Evolutionary conservation across 92 coral and sea anemone genomes (phyloP), one percentile per base, ranked within the genome.

Genomic region (Nematostella vectensis): DNA sequence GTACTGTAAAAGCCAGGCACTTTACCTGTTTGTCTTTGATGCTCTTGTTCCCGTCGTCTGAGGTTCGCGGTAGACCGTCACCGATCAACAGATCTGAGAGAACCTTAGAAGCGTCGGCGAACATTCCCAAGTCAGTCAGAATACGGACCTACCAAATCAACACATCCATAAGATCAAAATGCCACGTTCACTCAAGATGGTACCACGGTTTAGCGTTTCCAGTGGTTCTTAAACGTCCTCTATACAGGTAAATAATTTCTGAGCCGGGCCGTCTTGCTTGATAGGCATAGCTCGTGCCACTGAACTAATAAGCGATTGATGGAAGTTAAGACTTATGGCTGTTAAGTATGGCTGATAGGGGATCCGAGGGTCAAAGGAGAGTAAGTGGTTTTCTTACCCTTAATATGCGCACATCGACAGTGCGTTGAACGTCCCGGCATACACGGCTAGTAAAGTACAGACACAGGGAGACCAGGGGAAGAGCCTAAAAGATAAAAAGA

Each of bases 381-480:
- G n/a, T n/a, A n/a, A n/a, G n/a, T n/a, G n/a, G n/a, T n/a, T n/a
- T 13, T 1, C 3, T 39, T 76, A 88, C 96, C 76, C 77, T 70
- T 0, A 88, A 55, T 39, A 83, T 77, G 25, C 89, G 82, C 47
- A 85, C 63, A 44, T 85, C 94, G 11, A 77, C 88, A 3, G 94
- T 71, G 61, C 93, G 79, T 45, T 78, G 83, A 3, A 81, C 56
- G 70, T 91, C 87, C 21, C 94, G 82, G 31, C 85, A 81, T 24
- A 91, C 86, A 37, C 82, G 88, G 17, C 81, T 77, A 21, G 98
- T 73, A 55, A 91, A 81, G 58, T 86, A 91, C 59, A 83, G 77
- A 51, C 88, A 64, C 44, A 86, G 67, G 6, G 98, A 81, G 48
- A 91, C 36, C 21, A 86, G 53, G 9, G 98, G 95, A 13, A 86